Conservation (phyloP, 2,797 vertebrate species). For the Falco cherrug region DNA sequence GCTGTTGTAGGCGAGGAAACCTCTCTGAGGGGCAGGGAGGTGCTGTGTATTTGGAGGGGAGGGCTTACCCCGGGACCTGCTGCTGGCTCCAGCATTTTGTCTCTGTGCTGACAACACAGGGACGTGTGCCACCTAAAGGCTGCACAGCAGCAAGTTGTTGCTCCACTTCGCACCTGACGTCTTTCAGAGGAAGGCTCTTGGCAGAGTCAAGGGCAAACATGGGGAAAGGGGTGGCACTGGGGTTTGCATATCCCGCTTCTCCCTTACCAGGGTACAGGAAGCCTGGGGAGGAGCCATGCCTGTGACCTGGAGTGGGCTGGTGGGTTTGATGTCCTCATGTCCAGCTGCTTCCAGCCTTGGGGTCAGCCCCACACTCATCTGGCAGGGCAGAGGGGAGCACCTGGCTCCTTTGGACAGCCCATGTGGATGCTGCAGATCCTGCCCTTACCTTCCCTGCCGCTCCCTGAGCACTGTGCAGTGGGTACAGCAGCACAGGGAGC, state of each 20-base stretch:
- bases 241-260: background rate
- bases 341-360: background rate
- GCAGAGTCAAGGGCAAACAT: background rate
- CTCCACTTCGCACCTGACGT: background rate
- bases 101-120: background rate
- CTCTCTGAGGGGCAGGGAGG: too few species aligned
- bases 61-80: background rate
- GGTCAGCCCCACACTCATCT: fast-evolving
- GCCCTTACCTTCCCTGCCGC: background rate
- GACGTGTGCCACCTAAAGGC: background rate
- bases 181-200: background rate
- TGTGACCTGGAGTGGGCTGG: background rate
- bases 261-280: background rate
- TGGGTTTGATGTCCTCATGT: background rate
- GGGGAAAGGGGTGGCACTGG: background rate
- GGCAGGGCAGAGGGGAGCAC: background rate
- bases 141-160: background rate
- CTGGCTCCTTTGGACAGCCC: background rate
- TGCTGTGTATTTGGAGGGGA: background rate
- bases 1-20: background rate
- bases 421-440: background rate
- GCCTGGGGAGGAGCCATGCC: background rate
- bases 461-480: background rate
- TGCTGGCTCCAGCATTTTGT: background rate
- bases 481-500: background rate